Percentiles rank a stretch among this genome's conserved stretches.
These are phyloP conservation scores for Progne subis DNA, from an alignment of 2,113 vertebrate species.

Conservation along the genomic window DNA sequence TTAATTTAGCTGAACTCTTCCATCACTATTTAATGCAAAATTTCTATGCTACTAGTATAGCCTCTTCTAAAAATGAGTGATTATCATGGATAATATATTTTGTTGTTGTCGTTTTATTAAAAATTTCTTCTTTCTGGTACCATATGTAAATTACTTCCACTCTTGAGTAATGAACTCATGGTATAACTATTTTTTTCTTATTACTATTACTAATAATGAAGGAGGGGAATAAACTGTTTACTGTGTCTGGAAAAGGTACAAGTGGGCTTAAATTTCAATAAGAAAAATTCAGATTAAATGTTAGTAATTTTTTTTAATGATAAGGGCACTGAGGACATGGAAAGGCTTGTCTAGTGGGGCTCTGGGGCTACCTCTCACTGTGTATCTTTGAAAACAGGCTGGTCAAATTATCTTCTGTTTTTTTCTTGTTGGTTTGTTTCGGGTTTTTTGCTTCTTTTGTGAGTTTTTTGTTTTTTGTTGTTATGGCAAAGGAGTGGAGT, in stretches of 20 bases:
- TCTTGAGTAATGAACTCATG: neutral
- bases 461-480: neutral
- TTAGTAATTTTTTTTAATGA: neutral
- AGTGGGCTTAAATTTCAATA: neutral
- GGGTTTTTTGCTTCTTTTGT: neutral
- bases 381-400: neutral
- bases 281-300: neutral
- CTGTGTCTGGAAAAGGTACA: neutral
- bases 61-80: fast-evolving
- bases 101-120: neutral
- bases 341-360: neutral
- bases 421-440: neutral
- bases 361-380: neutral
- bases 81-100: neutral
- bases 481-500: neutral
- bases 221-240: neutral
- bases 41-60: neutral
- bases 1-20: neutral
- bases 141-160: neutral
- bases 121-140: neutral
- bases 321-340: neutral
- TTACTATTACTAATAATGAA: neutral
- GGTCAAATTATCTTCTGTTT: neutral
- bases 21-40: neutral
- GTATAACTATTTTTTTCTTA: neutral